phyloP scores from a whole-genome alignment of 2,888 invertebrate species.

The Stegana nigrithorax region DNA sequence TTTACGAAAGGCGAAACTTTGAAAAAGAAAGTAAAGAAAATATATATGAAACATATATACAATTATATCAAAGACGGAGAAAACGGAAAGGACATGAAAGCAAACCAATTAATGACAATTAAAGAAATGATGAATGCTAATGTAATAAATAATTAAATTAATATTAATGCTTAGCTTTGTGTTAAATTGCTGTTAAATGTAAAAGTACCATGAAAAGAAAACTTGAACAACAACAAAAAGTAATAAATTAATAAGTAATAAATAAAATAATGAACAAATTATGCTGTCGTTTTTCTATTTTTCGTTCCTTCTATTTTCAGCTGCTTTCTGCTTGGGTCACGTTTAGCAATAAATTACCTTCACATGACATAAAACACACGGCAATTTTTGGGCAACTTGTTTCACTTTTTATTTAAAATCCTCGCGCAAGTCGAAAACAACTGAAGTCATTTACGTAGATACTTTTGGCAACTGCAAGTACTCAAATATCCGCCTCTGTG shows the following conservation, averaged over 20 bases:
- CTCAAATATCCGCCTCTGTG: no score
- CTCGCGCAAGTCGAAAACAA: no score
- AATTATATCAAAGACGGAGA: not conserved
- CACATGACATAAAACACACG: no score
- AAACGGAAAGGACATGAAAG: slow-evolving; percentile 19
- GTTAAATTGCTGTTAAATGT: slow-evolving; percentile 69
- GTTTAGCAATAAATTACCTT: no score
- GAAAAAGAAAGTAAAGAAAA: no score
- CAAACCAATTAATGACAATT: slow-evolving; percentile 27
- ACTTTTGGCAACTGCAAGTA: no score
- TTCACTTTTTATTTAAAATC: no score
- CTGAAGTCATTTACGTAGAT: no score
- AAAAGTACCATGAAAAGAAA: slow-evolving; percentile 59
- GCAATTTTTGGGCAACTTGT: no score
- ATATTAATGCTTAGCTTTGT: slow-evolving; percentile 67
- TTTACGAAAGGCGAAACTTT: no score
- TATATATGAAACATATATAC: not conserved
- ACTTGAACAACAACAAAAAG: slow-evolving; percentile 26
- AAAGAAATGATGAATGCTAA: slow-evolving; percentile 37
- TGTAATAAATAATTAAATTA: slow-evolving; percentile 34
- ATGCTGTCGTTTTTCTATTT: not conserved
- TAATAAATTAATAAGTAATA: slow-evolving; percentile 3
- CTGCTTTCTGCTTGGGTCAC: no score
- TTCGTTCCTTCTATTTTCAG: no score
- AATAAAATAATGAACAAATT: slow-evolving; percentile 22